Base-by-base conservation (phyloP, 2,797 vertebrate genomes). In the Poecilia velifera region DNA sequence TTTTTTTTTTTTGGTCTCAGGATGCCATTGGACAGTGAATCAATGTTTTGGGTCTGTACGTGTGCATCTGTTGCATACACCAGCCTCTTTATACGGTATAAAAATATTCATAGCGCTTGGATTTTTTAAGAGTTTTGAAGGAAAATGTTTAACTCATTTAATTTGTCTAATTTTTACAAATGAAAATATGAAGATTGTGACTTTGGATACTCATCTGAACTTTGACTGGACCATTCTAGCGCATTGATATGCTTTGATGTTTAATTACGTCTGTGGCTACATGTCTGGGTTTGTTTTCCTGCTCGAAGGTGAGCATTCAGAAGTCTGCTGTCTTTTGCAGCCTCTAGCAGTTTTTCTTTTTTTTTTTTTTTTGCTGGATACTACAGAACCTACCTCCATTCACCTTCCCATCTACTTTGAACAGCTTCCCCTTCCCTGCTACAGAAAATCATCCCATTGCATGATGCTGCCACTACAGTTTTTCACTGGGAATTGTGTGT, bases 1-100 rank as follows among this genome's bases (percentile, higher is more conserved):
- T 25, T 41, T 41, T 8, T 41, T 41, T 8, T 76, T 64, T 72
- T 81, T 71, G 70, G 28, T 86, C 79, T 76, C 83, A 73, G 72
- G 74, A 47, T 90, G 78, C 74, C 55, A 51, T 41, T 72, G 66
- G 72, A 49, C 4, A 20, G 34, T 74, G 34, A 68, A 36, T 79
- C 36, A 75, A 20, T 59, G 41, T 53, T 71, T 79, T 49, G 76
- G 55, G 46, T 34, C 51, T 41, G 31, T 49, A 31, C 55, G 41
- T 70, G 7, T 57, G n/a, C 59, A 73, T 55, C 20, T 77, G 34
- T 41, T 86, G 46, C 68, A 55, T 10, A 36, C 34, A 55, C 70
- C 43, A 72, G 72, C 62, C 68, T 82, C 75, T 78, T 81, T 77
- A 66, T 25, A 25, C 4, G 4, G 9, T 39, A 41, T 20, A 41